Evolutionary conservation across 2,797 vertebrate genomes (phyloP).

Genomic region (Cirrhinus molitorella): DNA sequence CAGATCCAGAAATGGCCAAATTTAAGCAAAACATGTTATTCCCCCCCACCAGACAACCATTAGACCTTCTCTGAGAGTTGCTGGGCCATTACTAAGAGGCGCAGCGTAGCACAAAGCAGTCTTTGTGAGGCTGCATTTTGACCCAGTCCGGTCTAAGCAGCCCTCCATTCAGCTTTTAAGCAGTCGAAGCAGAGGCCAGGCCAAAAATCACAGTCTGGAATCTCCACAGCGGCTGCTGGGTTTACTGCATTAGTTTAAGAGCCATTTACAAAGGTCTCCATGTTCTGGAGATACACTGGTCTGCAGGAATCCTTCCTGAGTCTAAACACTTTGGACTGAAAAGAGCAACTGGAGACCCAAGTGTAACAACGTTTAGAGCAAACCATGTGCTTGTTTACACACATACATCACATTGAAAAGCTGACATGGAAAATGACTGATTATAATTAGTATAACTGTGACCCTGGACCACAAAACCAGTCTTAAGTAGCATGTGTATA

Average conservation of each 20-base stretch:
- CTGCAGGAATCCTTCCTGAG: constrained; percentile 35
- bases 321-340: constrained; percentile 4
- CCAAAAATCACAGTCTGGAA: constrained; percentile 80
- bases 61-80: constrained; percentile 68
- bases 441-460: not conserved
- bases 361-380: not conserved
- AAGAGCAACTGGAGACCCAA: not conserved
- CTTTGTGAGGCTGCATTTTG: constrained; percentile 77
- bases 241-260: constrained; percentile 71
- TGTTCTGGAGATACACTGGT: constrained; percentile 49
- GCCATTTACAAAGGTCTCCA: constrained; percentile 68
- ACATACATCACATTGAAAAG: not conserved
- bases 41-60: constrained; percentile 61
- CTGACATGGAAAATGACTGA: not conserved
- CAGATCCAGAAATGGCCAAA: constrained; percentile 24
- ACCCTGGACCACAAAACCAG: too few relatives aligned
- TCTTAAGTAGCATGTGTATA: too few relatives aligned
- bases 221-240: constrained; percentile 70
- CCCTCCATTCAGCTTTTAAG: constrained; percentile 64
- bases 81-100: constrained; percentile 72
- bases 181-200: constrained; percentile 72
- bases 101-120: constrained; percentile 74
- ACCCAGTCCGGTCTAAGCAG: constrained; percentile 69
- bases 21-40: constrained; percentile 55
- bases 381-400: not conserved